Evolutionary conservation across 2,888 invertebrate species (phyloP), one percentile per base, ranked within the genome.

Genomic region (Nycteola revayana): DNA sequence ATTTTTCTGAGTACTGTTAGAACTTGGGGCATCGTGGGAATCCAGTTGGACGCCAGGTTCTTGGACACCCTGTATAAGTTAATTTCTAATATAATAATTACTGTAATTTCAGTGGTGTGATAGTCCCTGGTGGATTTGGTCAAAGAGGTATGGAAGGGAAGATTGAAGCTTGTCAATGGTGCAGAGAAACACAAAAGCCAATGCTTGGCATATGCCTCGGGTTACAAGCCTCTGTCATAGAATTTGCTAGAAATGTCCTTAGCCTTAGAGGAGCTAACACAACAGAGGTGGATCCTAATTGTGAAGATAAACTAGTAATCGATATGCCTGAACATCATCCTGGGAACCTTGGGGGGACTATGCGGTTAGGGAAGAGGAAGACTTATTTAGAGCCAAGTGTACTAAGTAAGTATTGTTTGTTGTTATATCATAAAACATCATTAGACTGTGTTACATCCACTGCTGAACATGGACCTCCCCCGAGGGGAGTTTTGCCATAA

Each of bases 301-400:
- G 95, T 7, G 84, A 86, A 20, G 85, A 95, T 76, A 95, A 96
- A 17, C 89, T 98, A 22, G 96, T 99, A 2, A 95, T 99, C 43
- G 98, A 99, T 61, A 99, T 99, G 99, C 98, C 99, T 0, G 99
- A 99, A 81, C 98, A 99, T 77, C 96, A 97, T 73, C 93, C 94
- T 0, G 98, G 96, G 0, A 91, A 94, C 53, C 92, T 97, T 90
- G 99, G 99, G 1, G 99, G 98, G 5, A 99, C 99, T 0, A 99
- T 99, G 99, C 90, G 99, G 39, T 88, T 99, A 27, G 99, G 99
- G n/a, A 95, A 94, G 69, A 92, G 98, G 60, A 93, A 92, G 39
- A 99, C 99, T 0, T 83, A 94, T 23, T 95, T 99, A 70, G 92
- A 92, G 40, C 78, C 89, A 1, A 90, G 90, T 57, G 75, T 92